Evolutionary conservation across 2,888 invertebrate species (phyloP).

Genomic region (Arrhopalites spinosus): DNA sequence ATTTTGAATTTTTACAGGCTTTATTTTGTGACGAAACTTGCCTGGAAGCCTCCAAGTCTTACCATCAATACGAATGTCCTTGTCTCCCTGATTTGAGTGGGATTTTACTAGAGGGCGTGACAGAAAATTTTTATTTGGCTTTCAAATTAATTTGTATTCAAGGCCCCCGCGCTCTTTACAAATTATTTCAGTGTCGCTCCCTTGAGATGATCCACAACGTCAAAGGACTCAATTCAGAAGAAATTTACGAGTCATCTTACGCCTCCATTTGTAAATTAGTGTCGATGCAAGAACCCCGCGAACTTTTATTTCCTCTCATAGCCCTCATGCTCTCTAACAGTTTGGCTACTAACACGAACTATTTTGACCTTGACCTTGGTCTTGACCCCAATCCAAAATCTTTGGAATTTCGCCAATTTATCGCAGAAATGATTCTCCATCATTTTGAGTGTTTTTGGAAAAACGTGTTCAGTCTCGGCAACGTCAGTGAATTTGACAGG

Average conservation of each 20-base stretch:
- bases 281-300: background rate
- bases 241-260: background rate
- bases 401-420: too few species aligned
- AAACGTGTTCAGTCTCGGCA: too few species aligned
- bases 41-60: background rate
- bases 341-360: background rate
- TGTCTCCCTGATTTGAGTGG: background rate
- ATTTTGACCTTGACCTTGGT: too few species aligned
- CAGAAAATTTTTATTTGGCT: background rate
- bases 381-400: too few species aligned
- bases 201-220: too few species aligned
- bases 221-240: background rate
- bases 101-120: background rate
- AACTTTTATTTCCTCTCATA: background rate
- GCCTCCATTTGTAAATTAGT: background rate
- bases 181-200: too few species aligned
- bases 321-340: too few species aligned
- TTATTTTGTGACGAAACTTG: background rate
- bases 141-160: slow-evolving; percentile 2
- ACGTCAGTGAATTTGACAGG: too few species aligned
- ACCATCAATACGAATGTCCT: slow-evolving; percentile 13
- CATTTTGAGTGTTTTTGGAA: too few species aligned
- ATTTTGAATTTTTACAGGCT: background rate
- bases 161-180: background rate
- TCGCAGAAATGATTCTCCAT: too few species aligned